phyloP scores from a whole-genome alignment of 2,113 vertebrate genomes.

The Seriola aureovittata region DNA sequence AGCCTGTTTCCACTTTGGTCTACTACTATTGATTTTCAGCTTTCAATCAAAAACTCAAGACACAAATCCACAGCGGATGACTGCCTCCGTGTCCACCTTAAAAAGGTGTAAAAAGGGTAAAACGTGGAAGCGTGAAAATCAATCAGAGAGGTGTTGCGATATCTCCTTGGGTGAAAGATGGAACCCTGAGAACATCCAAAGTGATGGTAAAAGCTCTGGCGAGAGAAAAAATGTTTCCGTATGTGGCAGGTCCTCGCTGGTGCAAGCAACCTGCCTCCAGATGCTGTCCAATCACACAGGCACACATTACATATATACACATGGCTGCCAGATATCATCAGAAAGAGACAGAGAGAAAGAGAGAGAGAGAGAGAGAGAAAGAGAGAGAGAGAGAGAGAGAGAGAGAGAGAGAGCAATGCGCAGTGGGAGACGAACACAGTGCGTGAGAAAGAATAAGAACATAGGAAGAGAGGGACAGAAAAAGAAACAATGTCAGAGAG shows the following conservation, averaged over 20 bases:
- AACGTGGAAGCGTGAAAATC: conserved; percentile 25
- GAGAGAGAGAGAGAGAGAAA: background rate
- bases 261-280: conserved; percentile 72
- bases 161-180: conserved; percentile 55
- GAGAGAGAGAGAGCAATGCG: conserved; percentile 23
- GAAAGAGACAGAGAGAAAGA: background rate
- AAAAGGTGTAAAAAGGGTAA: background rate
- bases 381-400: background rate
- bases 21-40: conserved; percentile 7
- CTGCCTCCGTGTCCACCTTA: conserved; percentile 3
- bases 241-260: conserved; percentile 59
- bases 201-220: conserved; percentile 49
- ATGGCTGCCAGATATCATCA: conserved; percentile 53
- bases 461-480: conserved; percentile 43
- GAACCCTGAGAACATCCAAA: conserved; percentile 64
- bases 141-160: conserved; percentile 18
- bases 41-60: conserved; percentile 34
- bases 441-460: conserved; percentile 51
- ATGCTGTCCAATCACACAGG: conserved; percentile 67
- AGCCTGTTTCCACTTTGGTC: conserved; percentile 43
- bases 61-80: conserved; percentile 34
- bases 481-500: conserved; percentile 45
- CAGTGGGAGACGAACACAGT: conserved; percentile 39
- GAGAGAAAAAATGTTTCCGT: conserved; percentile 59
- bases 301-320: conserved; percentile 49